Evolutionary conservation across 2,888 invertebrate genomes (phyloP).

Genomic region (Drosophila emarginata): DNA sequence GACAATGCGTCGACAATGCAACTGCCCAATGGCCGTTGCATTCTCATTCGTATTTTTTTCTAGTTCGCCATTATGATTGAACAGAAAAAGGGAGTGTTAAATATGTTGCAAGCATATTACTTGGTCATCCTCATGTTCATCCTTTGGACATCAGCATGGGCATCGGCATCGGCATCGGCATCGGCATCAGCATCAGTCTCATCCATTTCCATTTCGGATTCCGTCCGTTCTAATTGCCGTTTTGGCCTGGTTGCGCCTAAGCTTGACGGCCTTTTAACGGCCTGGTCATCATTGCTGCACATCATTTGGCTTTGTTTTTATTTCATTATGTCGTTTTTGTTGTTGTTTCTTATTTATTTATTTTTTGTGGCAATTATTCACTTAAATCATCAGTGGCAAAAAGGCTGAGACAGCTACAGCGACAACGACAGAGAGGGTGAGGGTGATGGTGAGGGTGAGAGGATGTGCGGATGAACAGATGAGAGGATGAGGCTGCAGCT

Average conservation of each 20-base stretch:
- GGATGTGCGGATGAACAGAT: not conserved
- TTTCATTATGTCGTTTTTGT: constrained; percentile 34
- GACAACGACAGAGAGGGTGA: too few relatives aligned
- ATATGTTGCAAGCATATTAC: constrained; percentile 65
- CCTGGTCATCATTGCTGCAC: constrained; percentile 54
- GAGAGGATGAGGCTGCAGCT: not conserved
- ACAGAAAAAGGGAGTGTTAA: constrained; percentile 66
- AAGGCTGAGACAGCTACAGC: not conserved
- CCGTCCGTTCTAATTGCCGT: constrained; percentile 49
- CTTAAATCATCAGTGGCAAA: constrained; percentile 68
- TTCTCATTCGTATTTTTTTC: constrained; percentile 1
- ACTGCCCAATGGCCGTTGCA: constrained; percentile 8
- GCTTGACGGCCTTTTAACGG: constrained; percentile 55
- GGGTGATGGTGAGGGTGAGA: too few relatives aligned
- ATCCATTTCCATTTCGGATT: constrained; percentile 37
- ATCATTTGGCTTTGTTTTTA: constrained; percentile 40
- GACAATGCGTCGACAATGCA: constrained; percentile 59
- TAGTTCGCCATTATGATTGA: constrained; percentile 7
- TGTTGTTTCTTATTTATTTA: constrained; percentile 41
- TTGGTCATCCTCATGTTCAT: constrained; percentile 7
- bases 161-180: constrained; percentile 11
- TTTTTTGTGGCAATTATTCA: constrained; percentile 72
- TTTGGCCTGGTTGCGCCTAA: constrained; percentile 60
- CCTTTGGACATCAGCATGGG: constrained; percentile 8
- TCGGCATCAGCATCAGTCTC: not conserved